Evolutionary conservation across 2,113 vertebrate species (phyloP), one percentile per base, ranked within the genome.

Genomic region (Embiotoca jacksoni): DNA sequence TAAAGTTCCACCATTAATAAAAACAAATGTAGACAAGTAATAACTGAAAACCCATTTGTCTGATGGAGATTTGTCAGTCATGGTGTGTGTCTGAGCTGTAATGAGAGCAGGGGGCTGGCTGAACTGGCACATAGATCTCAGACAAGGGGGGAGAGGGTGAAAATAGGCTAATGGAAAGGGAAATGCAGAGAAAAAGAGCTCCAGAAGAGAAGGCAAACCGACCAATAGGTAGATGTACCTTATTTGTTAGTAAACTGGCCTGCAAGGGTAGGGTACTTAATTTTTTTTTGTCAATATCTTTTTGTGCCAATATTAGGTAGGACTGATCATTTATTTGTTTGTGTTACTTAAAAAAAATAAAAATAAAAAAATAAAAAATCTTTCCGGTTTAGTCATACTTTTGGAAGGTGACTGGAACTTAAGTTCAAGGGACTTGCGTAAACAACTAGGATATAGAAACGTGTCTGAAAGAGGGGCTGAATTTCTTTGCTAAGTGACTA

Each of bases 11-110:
- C 9, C 36, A 58, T 37, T 65, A 11, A 47, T 56, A 9, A 11
- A 71, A 66, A 79, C 36, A 76, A 33, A 44, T 64, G 10, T 52
- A 37, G 39, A 46, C n/a, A 32, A 55, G 23, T 53, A 59, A 62
- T n/a, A 30, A 37, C 58, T 50, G 0, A 71, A 76, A 64, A 58
- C 11, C 44, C 52, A 37, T 41, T 32, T 5, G 31, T 57, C 47
- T 31, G 55, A 56, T 60, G n/a, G 60, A 66, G 32, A 5, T n/a
- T 52, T 71, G 58, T 61, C 9, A 54, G 67, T 73, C 47, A 30
- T 37, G 32, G 39, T 76, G 55, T 69, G 46, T 60, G 57, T 84
- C 49, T 82, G 11, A 63, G 63, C 61, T 63, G 47, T 78, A 75
- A 49, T 78, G 53, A 68, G 67, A 61, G 49, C 69, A 65, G 75